These are phyloP conservation scores for Acrocephalus arundinaceus DNA, from an alignment of 2,113 vertebrate species.

Conservation along the genomic window DNA sequence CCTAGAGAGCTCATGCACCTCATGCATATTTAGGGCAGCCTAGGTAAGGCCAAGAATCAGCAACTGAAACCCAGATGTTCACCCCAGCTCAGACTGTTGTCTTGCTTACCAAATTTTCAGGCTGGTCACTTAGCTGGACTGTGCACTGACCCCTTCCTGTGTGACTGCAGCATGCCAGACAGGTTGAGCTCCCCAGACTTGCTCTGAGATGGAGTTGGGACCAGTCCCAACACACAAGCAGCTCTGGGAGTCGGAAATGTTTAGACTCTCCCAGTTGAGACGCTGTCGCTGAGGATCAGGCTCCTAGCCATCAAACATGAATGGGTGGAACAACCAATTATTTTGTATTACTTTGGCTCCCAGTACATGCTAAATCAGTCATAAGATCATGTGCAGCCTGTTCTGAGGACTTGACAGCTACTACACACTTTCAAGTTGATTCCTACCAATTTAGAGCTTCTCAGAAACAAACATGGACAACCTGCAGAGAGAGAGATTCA, in stretches of 20 bases:
- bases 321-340: slow-evolving; percentile 34
- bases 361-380: background rate
- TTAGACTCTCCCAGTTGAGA: background rate
- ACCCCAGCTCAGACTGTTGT: background rate
- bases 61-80: background rate
- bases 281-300: background rate
- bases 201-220: background rate
- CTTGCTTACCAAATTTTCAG: background rate
- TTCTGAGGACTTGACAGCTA: slow-evolving; percentile 49
- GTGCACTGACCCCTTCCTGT: background rate
- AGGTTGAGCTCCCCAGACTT: background rate
- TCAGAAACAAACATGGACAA: slow-evolving; percentile 56
- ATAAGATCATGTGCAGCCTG: slow-evolving; percentile 28
- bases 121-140: background rate
- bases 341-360: slow-evolving; percentile 24
- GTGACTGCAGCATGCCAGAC: fast-evolving
- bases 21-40: background rate
- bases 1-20: background rate
- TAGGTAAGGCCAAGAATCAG: background rate
- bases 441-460: slow-evolving; percentile 37
- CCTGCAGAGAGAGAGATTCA: slow-evolving; percentile 44
- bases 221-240: background rate
- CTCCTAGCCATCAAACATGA: background rate
- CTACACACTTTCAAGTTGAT: slow-evolving; percentile 30
- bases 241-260: background rate